Conservation (phyloP, 2,113 vertebrate species). For the Martes martes region DNA sequence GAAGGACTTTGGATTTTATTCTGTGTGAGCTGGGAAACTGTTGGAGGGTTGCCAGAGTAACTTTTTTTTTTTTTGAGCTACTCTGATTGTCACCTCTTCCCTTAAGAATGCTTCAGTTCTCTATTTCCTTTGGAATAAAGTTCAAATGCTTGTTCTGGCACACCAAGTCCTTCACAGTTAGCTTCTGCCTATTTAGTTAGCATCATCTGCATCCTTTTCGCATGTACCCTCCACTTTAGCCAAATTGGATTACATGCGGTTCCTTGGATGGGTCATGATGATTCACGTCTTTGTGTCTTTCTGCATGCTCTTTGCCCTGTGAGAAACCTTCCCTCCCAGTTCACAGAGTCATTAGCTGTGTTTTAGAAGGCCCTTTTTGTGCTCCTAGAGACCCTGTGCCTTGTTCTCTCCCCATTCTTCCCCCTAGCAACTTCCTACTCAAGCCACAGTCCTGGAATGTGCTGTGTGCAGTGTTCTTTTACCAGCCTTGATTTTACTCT, state of each 20-base stretch:
- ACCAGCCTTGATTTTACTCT: background rate
- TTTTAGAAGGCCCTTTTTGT: background rate
- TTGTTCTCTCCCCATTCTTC: background rate
- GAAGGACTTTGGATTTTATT: background rate
- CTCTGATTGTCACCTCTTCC: constrained; percentile 56
- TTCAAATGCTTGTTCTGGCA: constrained; percentile 33
- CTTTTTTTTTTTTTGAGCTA: constrained; percentile 31
- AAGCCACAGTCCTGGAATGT: background rate
- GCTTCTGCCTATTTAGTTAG: constrained; percentile 47
- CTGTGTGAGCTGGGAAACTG: background rate
- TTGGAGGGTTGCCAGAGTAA: constrained; percentile 3
- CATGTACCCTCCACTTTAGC: constrained; percentile 31
- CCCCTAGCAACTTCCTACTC: background rate
- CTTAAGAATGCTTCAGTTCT: constrained; percentile 44
- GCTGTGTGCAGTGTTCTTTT: background rate
- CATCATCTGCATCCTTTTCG: constrained; percentile 51
- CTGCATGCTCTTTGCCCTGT: background rate
- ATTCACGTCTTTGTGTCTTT: constrained; percentile 41
- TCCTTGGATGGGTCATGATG: constrained; percentile 15
- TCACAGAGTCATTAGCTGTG: background rate
- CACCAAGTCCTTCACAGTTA: constrained; percentile 34
- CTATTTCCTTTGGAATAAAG: constrained; percentile 43
- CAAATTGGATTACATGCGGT: constrained; percentile 27
- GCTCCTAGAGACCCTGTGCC: background rate
- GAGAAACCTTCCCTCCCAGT: background rate